Evolutionary conservation across 2,113 vertebrate genomes (phyloP), one percentile per base, ranked within the genome.

Genomic region (Phodopus roborovskii): DNA sequence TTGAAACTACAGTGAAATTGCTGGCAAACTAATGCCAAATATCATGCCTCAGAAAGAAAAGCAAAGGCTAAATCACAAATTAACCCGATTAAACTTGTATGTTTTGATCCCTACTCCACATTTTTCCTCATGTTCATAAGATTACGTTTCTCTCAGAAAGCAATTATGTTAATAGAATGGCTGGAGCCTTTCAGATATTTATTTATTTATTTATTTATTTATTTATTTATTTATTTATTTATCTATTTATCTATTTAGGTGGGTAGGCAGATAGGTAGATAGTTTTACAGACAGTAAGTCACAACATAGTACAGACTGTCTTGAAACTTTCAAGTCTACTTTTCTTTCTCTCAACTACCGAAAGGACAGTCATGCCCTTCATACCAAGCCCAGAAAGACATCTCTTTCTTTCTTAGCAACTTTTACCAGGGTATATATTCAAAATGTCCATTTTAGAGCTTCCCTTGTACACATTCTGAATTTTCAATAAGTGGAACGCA

Each of bases 401-500:
- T 48, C 13, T 68, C 50, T 84, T 73, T 81, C n/a, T 36, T 12
- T 36, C 22, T 71, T 16, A 79, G 8, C 7, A 77, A 45, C 33
- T 36, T 26, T 4, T 45, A 66, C 7, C 68, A 78, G 1, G 26
- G 42, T 78, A 78, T 11, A 70, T 85, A 24, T 71, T 70, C 9
- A 66, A 79, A 94, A 33, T 77, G 9, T 64, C 56, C 30, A 26
- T 66, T 74, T 28, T 68, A 56, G 87, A 20, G 71, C 77, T 96
- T 93, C 56, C 56, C 22, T 66, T 68, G 2, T n/a, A 2, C 2
- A 78, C 33, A 85, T 39, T 2, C 24, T 83, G 53, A 71, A 91
- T 20, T 93, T 95, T 92, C 42, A 79, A n/a, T 68, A 94, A 77
- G 24, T 33, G 50, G n/a, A 89, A 58, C 64, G 13, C 82, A 50